Evolutionary conservation across 2,113 vertebrate species (phyloP), one percentile per base, ranked within the genome.

Genomic region (Thunnus maccoyii): DNA sequence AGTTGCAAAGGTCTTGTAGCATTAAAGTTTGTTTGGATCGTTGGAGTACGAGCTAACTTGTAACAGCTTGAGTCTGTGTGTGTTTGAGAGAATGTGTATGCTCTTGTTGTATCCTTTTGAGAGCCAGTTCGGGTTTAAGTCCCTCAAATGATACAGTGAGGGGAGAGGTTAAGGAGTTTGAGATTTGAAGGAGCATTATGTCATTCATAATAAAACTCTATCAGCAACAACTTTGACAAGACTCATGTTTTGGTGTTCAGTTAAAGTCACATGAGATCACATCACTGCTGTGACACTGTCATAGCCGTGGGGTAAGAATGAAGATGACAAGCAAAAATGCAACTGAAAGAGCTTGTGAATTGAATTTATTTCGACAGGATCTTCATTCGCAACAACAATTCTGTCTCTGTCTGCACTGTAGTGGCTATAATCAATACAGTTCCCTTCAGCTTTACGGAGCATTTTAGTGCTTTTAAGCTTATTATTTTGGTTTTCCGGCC

Each of bases 21-120:
- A 54, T 77, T 71, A 84, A 74, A 73, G 51, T 85, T 83, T 81
- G 75, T 76, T 85, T 85, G 55, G 13, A 13, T 78, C 41, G 18
- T 63, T 2, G 8, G 7, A 65, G 16, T 56, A 58, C 10, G n/a
- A 48, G 20, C 56, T 62, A 30, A 57, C 52, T 52, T 11, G 57
- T 20, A 76, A 76, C 51, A 58, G 36, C 65, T 54, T 52, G 62
- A 27, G 7, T 65, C 0, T n/a, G n/a, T 20, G 13, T 27, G 69
- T 30, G 27, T 70, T 22, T 44, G 47, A 17, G 13, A 20, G 13
- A 25, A 12, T 63, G 17, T 46, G 47, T 61, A 30, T 63, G 36
- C 61, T 47, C 36, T 16, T n/a, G 9, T 67, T 70, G 57, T 20
- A 12, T 69, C 44, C 55, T 54, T 75, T 32, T 54, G 22, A 73